A percentile compares a stretch with the other conserved stretches of the same genome.
Conservation (phyloP, 2,888 invertebrate genomes). For the Tridacna gigas region DNA sequence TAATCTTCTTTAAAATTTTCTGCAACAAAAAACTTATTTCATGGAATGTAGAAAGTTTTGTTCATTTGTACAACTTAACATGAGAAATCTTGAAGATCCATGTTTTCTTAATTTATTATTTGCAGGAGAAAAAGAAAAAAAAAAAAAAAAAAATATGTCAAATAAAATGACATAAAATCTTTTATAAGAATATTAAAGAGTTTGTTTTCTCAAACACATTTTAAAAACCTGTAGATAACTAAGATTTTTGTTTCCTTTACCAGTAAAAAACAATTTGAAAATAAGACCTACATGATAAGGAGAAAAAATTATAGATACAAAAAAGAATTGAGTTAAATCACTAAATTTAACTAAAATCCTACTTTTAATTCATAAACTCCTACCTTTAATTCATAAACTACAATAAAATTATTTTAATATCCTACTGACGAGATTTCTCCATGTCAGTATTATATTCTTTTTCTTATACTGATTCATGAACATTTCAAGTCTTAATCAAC, state of each 20-base stretch:
- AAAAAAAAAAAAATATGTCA: not conserved
- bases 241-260: not conserved
- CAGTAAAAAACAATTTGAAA: not conserved
- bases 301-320: not conserved
- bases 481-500: too few relatives aligned
- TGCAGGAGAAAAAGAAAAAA: not conserved
- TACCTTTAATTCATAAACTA: not conserved
- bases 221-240: not conserved
- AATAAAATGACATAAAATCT: not conserved
- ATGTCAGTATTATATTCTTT: too few relatives aligned
- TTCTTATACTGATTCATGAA: too few relatives aligned
- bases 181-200: not conserved
- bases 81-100: not conserved
- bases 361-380: not conserved
- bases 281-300: not conserved
- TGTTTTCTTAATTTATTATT: not conserved
- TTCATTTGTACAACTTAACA: not conserved
- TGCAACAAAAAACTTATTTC: constrained; percentile 6
- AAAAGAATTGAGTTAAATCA: not conserved
- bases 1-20: not conserved
- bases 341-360: not conserved
- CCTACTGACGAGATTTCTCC: too few relatives aligned
- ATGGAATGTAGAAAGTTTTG: not conserved
- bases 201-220: not conserved
- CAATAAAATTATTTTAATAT: not conserved